Conservation (phyloP, 2,888 invertebrate species). For the Strigamia crassipes region DNA sequence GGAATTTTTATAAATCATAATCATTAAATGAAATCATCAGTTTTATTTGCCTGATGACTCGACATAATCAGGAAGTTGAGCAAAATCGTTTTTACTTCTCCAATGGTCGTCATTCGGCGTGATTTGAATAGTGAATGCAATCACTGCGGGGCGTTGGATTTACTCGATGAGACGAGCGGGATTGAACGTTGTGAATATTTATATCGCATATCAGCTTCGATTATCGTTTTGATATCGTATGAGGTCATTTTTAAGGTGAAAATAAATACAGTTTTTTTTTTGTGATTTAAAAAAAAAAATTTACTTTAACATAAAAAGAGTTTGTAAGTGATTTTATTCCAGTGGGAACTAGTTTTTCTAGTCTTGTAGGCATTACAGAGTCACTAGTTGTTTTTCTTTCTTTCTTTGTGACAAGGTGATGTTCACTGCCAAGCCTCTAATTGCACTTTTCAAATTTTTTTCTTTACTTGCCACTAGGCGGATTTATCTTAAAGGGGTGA, state of each 20-base stretch:
- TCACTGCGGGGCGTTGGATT: background rate
- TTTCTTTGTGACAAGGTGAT: background rate
- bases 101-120: background rate
- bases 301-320: too few relatives aligned
- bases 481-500: background rate
- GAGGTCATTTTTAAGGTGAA: background rate
- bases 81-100: constrained; percentile 3
- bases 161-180: background rate
- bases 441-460: background rate
- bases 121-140: background rate
- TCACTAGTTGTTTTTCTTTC: background rate
- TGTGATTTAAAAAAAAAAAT: too few relatives aligned
- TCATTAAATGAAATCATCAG: background rate
- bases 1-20: background rate
- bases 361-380: background rate
- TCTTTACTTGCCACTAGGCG: background rate
- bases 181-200: background rate
- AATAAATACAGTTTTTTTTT: background rate
- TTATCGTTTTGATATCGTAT: background rate
- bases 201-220: background rate
- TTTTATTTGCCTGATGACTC: background rate
- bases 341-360: background rate
- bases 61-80: background rate
- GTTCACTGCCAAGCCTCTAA: background rate
- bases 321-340: background rate